Percentiles rank a stretch among this genome's conserved stretches.
Evolutionary conservation across 2,888 invertebrate genomes (phyloP).

Genomic region (Acronicta leporina): DNA sequence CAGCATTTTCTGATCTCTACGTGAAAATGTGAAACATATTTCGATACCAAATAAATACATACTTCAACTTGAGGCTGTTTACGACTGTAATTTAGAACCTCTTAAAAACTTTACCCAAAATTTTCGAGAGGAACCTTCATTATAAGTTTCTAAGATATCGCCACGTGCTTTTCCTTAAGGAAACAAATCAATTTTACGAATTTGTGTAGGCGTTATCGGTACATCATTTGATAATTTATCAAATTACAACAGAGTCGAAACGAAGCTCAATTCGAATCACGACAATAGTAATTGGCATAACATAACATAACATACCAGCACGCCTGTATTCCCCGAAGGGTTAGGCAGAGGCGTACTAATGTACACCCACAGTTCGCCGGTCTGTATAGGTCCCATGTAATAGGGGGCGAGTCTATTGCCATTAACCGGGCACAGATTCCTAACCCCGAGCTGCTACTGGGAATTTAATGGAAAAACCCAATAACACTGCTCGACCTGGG

Average conservation of each 20-base stretch:
- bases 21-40: constrained; percentile 9
- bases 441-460: too few species aligned
- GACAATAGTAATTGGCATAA: constrained; percentile 8
- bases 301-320: too few species aligned
- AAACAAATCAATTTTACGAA: constrained; percentile 51
- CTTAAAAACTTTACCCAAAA: constrained; percentile 51
- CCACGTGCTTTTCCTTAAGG: constrained; percentile 48
- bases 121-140: constrained; percentile 48
- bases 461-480: too few species aligned
- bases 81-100: constrained; percentile 48
- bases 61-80: constrained; percentile 37
- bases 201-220: constrained; percentile 22
- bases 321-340: too few species aligned
- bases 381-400: too few species aligned
- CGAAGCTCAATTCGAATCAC: constrained; percentile 5
- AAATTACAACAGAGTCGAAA: constrained; percentile 18
- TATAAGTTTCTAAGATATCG: constrained; percentile 59
- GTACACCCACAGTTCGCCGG: too few species aligned
- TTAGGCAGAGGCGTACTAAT: too few species aligned
- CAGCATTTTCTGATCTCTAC: not conserved
- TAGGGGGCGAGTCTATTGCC: too few species aligned
- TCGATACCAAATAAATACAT: constrained; percentile 30
- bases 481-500: too few species aligned
- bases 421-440: too few species aligned
- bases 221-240: constrained; percentile 21